These are phyloP conservation scores for Strigamia transsilvanica DNA, from an alignment of 2,888 invertebrate genomes.

Conservation along the genomic window DNA sequence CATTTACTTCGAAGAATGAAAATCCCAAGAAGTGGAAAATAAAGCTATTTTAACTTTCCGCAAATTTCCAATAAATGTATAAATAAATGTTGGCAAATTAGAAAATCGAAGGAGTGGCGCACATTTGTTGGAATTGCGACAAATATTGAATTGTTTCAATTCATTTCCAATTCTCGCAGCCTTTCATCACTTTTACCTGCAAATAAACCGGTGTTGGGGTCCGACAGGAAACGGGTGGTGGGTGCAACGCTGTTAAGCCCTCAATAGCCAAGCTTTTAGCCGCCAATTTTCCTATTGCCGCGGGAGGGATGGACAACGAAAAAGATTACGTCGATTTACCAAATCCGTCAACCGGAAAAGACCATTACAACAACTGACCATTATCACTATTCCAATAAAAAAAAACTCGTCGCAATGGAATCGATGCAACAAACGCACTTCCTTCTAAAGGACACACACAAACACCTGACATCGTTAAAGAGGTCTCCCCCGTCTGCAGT, in stretches of 20 bases:
- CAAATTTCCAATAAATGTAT: too few species aligned
- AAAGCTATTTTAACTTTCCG: too few species aligned
- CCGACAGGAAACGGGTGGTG: background rate
- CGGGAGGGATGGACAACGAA: background rate
- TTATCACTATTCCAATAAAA: slow-evolving; percentile 20
- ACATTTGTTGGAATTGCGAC: background rate
- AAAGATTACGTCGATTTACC: slow-evolving; percentile 20
- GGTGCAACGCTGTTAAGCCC: background rate
- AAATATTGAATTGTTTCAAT: background rate
- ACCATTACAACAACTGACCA: slow-evolving; percentile 20
- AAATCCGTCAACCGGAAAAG: slow-evolving; percentile 20
- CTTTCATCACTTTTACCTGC: background rate
- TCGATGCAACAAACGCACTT: slow-evolving; percentile 15
- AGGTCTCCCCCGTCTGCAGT: background rate
- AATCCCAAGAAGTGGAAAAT: too few species aligned
- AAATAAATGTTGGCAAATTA: too few species aligned
- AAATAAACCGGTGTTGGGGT: background rate
- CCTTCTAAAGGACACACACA: slow-evolving; percentile 10
- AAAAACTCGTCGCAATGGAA: background rate
- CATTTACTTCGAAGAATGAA: too few species aligned
- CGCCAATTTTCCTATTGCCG: slow-evolving; percentile 5
- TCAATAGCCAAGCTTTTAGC: background rate
- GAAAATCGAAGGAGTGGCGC: background rate
- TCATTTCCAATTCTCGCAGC: background rate
- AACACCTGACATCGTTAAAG: slow-evolving; percentile 14